phyloP scores from a whole-genome alignment of 2,113 vertebrate species.

The Talpa occidentalis region DNA sequence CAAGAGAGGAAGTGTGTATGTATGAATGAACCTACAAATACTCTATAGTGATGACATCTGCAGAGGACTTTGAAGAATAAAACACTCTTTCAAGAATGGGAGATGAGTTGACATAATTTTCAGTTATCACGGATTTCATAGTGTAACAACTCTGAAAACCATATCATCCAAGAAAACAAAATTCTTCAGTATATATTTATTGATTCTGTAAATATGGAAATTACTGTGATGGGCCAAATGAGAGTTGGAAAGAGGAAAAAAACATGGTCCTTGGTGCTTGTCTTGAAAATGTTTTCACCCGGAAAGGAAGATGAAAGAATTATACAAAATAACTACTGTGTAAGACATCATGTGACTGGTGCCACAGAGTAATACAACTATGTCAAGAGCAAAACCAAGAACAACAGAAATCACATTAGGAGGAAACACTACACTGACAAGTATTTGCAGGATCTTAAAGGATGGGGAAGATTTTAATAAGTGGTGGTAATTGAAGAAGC shows the following conservation, averaged over 20 bases:
- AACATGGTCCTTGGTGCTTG: background rate
- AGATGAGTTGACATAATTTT: background rate
- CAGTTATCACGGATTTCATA: background rate
- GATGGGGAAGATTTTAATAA: conserved; percentile 3
- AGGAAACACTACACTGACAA: background rate
- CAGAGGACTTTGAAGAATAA: background rate
- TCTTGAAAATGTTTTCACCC: background rate
- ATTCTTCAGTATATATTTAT: background rate
- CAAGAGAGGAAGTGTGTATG: background rate
- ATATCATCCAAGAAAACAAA: background rate
- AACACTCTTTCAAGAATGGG: background rate
- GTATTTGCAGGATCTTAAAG: background rate
- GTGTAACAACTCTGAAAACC: background rate
- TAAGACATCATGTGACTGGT: background rate
- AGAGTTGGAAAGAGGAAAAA: background rate
- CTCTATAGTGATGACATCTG: background rate
- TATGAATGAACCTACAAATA: background rate
- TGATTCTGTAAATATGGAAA: background rate
- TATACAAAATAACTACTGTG: background rate
- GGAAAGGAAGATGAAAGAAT: background rate
- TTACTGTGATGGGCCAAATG: background rate
- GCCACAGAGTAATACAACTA: background rate
- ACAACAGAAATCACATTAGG: background rate
- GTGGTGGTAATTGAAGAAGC: background rate
- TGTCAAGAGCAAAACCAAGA: background rate